Evolutionary conservation across 2,888 invertebrate species (phyloP).

Genomic region (Drosophila limbata): DNA sequence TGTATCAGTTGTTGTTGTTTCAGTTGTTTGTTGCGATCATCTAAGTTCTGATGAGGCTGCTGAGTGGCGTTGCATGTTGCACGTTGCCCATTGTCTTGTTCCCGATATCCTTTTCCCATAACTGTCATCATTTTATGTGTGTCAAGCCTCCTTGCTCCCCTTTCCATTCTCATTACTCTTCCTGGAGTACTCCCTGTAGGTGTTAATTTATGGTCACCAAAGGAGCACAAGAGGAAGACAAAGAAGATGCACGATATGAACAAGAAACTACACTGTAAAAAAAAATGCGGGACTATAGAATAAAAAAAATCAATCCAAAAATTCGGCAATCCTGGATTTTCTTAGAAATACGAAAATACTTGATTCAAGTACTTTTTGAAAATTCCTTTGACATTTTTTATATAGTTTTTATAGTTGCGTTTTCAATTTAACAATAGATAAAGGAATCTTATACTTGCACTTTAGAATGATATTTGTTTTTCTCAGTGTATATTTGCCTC

Average conservation of each 20-base stretch:
- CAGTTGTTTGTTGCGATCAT: slow-evolving; percentile 16
- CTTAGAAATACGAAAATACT: too few species aligned
- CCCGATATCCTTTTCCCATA: slow-evolving; percentile 75
- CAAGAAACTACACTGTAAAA: slow-evolving; percentile 5
- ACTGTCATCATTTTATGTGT: slow-evolving; percentile 67
- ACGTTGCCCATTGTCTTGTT: slow-evolving; percentile 26
- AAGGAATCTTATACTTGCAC: too few species aligned
- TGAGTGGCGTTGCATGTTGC: slow-evolving; percentile 20
- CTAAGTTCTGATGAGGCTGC: slow-evolving; percentile 29
- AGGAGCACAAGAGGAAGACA: slow-evolving; percentile 30
- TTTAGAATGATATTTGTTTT: too few species aligned
- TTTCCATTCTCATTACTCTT: neutral
- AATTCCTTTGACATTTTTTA: too few species aligned
- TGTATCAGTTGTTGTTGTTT: slow-evolving; percentile 11
- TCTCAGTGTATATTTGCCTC: slow-evolving; percentile 20
- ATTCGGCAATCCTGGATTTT: too few species aligned
- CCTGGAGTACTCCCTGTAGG: slow-evolving; percentile 51
- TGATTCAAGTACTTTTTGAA: too few species aligned
- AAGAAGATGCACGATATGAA: slow-evolving; percentile 35
- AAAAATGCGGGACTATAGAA: too few species aligned
- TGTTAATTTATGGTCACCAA: slow-evolving; percentile 76
- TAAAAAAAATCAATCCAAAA: too few species aligned
- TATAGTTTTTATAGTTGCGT: too few species aligned
- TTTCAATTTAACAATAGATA: too few species aligned
- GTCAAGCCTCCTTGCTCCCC: slow-evolving; percentile 23